Conservation (phyloP, 2,888 invertebrate genomes). For the Willowsia nigromaculata region DNA sequence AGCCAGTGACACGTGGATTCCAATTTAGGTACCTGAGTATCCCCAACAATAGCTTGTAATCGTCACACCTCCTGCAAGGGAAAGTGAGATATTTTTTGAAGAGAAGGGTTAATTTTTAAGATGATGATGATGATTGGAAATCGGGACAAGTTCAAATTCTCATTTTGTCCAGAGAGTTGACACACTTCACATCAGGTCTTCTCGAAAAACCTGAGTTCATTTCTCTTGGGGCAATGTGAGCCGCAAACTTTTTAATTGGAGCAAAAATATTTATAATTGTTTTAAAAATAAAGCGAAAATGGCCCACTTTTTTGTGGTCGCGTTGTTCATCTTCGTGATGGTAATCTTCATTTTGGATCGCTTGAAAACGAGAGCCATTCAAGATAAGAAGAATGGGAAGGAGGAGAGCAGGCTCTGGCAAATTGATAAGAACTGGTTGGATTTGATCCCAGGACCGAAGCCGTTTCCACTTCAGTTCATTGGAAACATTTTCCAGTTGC, state of each 20-base stretch:
- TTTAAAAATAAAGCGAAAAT: not conserved
- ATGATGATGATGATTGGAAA: not conserved
- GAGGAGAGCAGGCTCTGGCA: no score
- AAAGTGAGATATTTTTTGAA: not conserved
- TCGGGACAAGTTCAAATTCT: not conserved
- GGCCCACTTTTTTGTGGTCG: slow-evolving; percentile 21
- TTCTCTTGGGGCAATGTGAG: not conserved
- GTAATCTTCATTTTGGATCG: not conserved
- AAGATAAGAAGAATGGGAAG: no score
- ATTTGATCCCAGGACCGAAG: slow-evolving; percentile 29
- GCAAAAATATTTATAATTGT: no score
- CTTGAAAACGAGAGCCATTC: not conserved
- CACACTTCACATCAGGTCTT: no score
- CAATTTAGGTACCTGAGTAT: no score
- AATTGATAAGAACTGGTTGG: not conserved
- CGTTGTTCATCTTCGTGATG: not conserved
- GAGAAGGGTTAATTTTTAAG: not conserved
- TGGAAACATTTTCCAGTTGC: slow-evolving; percentile 39
- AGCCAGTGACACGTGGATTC: no score
- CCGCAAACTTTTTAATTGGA: no score
- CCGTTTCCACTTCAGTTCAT: slow-evolving; percentile 36
- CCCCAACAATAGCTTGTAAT: no score
- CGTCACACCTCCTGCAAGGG: no score
- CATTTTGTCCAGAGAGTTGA: not conserved
- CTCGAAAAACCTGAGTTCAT: not conserved